Base-by-base conservation (phyloP, 2,113 vertebrate species). In the Lamprotornis superbus region DNA sequence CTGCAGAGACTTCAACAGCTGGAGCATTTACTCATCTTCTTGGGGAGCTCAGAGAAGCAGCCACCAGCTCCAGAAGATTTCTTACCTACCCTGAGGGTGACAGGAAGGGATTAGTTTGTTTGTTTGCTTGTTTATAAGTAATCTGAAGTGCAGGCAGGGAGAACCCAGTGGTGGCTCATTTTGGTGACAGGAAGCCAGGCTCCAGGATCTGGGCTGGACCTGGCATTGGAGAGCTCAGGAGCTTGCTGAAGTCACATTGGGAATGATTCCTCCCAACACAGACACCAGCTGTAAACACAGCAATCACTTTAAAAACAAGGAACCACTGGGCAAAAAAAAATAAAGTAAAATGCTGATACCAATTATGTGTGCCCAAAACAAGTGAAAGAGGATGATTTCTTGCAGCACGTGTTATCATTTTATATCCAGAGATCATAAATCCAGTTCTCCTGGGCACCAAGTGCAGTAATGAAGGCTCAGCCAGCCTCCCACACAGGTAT, bases 161-260 rank as follows among this genome's bases (percentile, higher is more conserved):
- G 23, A 24, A 47, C 17, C 46, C 37, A 40, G n/a, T 47, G 10
- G 17, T 16, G 24, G 31, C 19, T 80, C 21, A 21, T 30, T 76
- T 56, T 52, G 42, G 50, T 37, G 56, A 42, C 71, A 75, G 50
- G 31, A 57, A 31, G 70, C 27, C 7, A 7, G 40, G 30, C 53
- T 63, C 31, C 0, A 0, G 71, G 40, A 30, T 77, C 44, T 31
- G 59, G 0, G 2, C 30, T 77, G 47, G 30, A 60, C 23, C 23
- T 15, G 33, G 30, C 18, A 35, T 0, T 9, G 3, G 27, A 67
- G 14, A 52, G 19, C 35, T 39, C 21, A 39, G 84, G 11, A 73
- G 27, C 23, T 31, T 0, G 0, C 37, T 31, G 33, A 2, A 23
- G 7, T 20, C 19, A 5, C 2, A 1, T 3, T 42, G 70, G 25